Percentiles rank a stretch among this genome's conserved stretches.
phyloP scores from a whole-genome alignment of 2,797 vertebrate species.

The Lagodon rhomboides region DNA sequence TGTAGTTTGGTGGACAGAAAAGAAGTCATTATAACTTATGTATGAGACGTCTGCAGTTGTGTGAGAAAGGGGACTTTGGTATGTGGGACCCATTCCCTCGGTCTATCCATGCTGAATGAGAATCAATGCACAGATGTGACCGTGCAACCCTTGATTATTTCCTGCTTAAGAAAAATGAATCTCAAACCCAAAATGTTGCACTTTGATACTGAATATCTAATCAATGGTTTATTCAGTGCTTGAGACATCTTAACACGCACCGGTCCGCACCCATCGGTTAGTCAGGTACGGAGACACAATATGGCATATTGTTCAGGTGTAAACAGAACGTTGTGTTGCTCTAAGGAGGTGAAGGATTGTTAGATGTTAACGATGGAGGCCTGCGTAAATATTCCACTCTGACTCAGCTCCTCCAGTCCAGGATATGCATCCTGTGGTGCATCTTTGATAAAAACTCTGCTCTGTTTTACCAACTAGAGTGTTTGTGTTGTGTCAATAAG shows the following conservation, averaged over 20 bases:
- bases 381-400: constrained; percentile 48
- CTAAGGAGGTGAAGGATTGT: constrained; percentile 53
- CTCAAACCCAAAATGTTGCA: neutral
- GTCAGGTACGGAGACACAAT: constrained; percentile 26
- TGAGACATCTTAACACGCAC: neutral
- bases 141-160: no score
- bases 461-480: constrained; percentile 18
- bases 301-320: constrained; percentile 49
- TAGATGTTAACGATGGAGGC: constrained; percentile 38
- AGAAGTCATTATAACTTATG: neutral
- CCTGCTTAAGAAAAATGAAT: neutral
- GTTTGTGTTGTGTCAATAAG: constrained; percentile 35
- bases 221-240: neutral
- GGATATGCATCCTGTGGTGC: constrained; percentile 77
- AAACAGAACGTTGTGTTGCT: constrained; percentile 62
- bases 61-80: neutral
- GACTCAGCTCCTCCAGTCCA: constrained; percentile 72
- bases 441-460: constrained; percentile 29
- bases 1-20: neutral
- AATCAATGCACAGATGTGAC: no score
- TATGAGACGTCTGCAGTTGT: no score
- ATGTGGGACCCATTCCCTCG: neutral
- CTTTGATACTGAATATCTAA: neutral
- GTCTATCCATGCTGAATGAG: neutral
- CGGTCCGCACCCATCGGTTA: constrained; percentile 30